phyloP scores from a whole-genome alignment of 2,888 invertebrate genomes.

The Coremacera marginata region DNA sequence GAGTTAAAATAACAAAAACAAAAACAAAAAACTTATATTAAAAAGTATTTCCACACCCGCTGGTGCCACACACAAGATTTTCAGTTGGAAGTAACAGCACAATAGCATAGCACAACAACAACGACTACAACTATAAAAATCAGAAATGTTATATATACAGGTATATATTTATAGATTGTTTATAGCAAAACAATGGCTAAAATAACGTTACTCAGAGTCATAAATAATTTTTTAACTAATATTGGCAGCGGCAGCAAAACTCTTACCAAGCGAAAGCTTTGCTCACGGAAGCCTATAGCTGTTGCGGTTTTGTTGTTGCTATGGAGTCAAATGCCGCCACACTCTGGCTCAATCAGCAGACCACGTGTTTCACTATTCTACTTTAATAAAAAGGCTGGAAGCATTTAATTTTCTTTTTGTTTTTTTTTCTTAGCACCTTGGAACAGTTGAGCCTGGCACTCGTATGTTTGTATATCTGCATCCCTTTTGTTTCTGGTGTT shows the following conservation, averaged over 20 bases:
- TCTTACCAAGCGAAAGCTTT: neutral
- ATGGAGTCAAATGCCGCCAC: neutral
- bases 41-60: neutral
- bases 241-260: constrained; percentile 52
- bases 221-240: constrained; percentile 61
- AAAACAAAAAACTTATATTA: too few species aligned
- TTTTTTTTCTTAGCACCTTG: too few species aligned
- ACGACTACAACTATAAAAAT: neutral
- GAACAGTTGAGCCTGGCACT: too few species aligned
- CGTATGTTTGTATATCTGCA: too few species aligned
- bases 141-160: neutral
- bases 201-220: constrained; percentile 53
- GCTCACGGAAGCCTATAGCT: constrained; percentile 7
- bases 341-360: neutral
- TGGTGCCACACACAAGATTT: neutral
- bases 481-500: too few species aligned
- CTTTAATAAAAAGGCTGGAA: neutral
- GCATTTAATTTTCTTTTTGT: neutral
- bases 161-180: neutral
- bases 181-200: constrained; percentile 30
- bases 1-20: neutral
- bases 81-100: neutral
- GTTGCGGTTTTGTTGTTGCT: neutral
- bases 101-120: neutral
- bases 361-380: neutral